These are phyloP conservation scores for Orthosia gothica DNA, from an alignment of 2,888 invertebrate genomes.

Conservation along the genomic window DNA sequence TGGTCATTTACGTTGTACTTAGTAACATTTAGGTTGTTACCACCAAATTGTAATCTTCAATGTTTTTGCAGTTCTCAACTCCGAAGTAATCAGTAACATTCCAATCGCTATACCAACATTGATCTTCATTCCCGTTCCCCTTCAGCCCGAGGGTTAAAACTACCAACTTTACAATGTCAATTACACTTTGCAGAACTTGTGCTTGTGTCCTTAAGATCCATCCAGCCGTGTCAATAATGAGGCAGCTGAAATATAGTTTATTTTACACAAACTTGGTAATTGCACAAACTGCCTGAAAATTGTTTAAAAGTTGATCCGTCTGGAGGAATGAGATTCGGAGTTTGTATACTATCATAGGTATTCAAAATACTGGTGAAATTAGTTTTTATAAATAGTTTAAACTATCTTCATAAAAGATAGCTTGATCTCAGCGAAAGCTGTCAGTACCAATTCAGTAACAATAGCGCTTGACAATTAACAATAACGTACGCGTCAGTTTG, in stretches of 20 bases:
- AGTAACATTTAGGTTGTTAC: too few relatives aligned
- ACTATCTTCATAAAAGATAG: too few relatives aligned
- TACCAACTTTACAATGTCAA: constrained; percentile 29
- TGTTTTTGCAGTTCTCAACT: neutral
- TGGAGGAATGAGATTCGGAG: too few relatives aligned
- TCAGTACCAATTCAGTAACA: too few relatives aligned
- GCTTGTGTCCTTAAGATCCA: neutral
- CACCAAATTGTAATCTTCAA: neutral
- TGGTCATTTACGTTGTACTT: too few relatives aligned
- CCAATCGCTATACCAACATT: constrained; percentile 2
- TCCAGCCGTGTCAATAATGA: constrained; percentile 30
- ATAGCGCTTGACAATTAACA: too few relatives aligned
- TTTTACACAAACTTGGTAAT: constrained; percentile 11
- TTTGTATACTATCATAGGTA: too few relatives aligned
- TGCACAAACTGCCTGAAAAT: constrained; percentile 11
- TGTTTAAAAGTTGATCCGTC: constrained; percentile 9
- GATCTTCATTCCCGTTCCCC: neutral
- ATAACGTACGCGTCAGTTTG: too few relatives aligned
- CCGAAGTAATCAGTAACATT: neutral
- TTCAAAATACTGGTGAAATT: too few relatives aligned
- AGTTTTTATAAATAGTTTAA: too few relatives aligned
- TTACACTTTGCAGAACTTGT: constrained; percentile 39
- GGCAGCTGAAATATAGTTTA: constrained; percentile 23
- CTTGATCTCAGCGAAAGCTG: too few relatives aligned
- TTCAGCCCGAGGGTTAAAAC: constrained; percentile 12